Evolutionary conservation across 2,888 invertebrate genomes (phyloP).

Genomic region (Spatulosminthurus flaviceps): DNA sequence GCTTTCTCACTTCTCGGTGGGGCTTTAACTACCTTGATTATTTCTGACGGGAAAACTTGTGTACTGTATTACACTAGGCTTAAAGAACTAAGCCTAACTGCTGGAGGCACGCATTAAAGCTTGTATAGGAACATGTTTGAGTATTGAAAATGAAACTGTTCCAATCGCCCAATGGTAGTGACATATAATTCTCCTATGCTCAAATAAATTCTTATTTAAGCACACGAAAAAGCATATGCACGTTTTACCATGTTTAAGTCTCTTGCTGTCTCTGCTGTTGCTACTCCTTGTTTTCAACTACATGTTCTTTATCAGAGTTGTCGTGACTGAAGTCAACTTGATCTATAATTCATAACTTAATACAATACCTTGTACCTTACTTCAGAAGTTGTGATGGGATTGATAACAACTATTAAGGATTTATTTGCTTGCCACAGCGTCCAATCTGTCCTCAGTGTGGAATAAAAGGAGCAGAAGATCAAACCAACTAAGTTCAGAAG

Average conservation of each 20-base stretch:
- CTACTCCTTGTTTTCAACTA: neutral
- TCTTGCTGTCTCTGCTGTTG: too few relatives aligned
- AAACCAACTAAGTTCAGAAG: neutral
- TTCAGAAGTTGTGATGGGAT: neutral
- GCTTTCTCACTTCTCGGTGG: slow-evolving; percentile 8
- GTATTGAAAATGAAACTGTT: too few relatives aligned
- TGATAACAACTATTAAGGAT: slow-evolving; percentile 13
- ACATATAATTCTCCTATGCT: too few relatives aligned
- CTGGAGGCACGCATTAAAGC: neutral
- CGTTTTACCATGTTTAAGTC: too few relatives aligned
- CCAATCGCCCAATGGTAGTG: too few relatives aligned
- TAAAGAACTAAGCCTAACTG: too few relatives aligned
- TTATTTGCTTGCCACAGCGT: neutral
- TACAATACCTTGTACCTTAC: neutral
- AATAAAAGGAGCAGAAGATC: neutral
- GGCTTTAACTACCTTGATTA: slow-evolving; percentile 8
- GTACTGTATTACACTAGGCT: too few relatives aligned
- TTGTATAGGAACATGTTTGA: too few relatives aligned
- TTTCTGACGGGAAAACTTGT: neutral
- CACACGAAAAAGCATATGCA: too few relatives aligned
- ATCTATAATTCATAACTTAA: neutral
- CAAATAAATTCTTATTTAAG: too few relatives aligned
- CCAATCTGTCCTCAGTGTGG: neutral
- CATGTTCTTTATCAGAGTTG: neutral
- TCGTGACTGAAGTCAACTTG: neutral